Base-by-base conservation (phyloP, 2,888 invertebrate species). In the Drosophila ezoana region DNA sequence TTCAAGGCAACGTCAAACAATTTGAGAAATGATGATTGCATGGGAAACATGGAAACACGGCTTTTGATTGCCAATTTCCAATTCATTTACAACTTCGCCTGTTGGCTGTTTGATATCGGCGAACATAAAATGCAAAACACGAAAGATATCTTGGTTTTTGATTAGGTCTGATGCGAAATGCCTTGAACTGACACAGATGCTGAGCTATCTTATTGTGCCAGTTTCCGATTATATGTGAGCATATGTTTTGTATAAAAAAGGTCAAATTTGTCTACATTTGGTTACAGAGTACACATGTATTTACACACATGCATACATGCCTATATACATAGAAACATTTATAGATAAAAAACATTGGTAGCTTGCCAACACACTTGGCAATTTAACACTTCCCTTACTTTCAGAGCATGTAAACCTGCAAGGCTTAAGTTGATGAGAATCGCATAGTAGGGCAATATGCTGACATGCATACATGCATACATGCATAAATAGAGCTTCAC, bases 11-110 rank as follows among this genome's bases (percentile, higher is more conserved):
- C 41, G 57, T 64, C 48, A 60, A 60, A 45, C 23, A 51, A 32
- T n/a, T 37, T 41, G 33, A 35, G 40, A 59, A 58, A 59, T 45
- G 77, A 41, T 77, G 52, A 75, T 72, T 76, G 73, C 68, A 60
- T 75, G 68, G 57, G 73, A 75, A 75, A 67, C 49, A 49, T 54
- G 51, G 13, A 67, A 51, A 58, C 44, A 57, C 41, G 23, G 33
- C 45, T 47, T 66, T 66, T 57, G 56, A 76, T 72, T 62, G 66
- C 59, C 53, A 66, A 37, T 59, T 65, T 65, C 47, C 75, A 70
- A 65, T 67, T 49, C 61, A 59, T 71, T 76, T 61, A 51, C 48
- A 38, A 62, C 38, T 16, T 23, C 16, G 38, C 37, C 20, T 38
- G 20, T 33, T 14, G 20, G 8, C 8, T 47, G 32, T 5, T 5